Conservation (phyloP, 2,797 vertebrate genomes). For the Lacerta bilineata region DNA sequence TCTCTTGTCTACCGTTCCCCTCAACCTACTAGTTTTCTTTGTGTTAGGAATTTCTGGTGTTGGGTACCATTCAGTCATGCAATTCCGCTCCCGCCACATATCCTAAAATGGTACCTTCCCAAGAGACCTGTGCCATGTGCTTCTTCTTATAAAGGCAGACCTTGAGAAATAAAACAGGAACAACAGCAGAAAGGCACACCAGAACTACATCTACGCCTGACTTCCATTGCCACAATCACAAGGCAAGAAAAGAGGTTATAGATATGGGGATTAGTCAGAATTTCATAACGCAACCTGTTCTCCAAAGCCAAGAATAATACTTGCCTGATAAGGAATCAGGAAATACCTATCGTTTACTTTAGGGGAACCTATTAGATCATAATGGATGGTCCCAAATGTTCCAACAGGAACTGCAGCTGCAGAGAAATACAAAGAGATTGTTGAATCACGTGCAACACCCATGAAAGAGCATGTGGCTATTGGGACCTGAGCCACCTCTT, state of each 20-base stretch:
- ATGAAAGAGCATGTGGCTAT: neutral
- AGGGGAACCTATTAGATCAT: conserved; percentile 17
- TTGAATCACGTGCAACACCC: neutral
- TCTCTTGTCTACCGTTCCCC: no score
- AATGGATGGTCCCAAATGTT: conserved; percentile 17
- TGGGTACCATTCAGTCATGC: no score
- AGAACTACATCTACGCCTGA: neutral
- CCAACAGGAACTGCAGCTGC: neutral
- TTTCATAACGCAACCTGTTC: conserved; percentile 5
- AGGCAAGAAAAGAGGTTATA: neutral
- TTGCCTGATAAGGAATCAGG: conserved; percentile 21
- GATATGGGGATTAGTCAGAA: conserved; percentile 4
- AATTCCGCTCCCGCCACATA: neutral
- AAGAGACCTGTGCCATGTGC: neutral
- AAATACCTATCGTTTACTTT: conserved; percentile 18
- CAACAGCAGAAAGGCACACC: neutral
- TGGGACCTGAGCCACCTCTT: neutral
- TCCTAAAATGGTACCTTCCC: neutral
- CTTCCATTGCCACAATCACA: neutral
- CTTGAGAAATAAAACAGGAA: neutral
- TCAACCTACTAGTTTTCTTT: neutral
- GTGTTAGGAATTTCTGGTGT: neutral
- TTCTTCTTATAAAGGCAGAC: neutral
- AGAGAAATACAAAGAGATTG: neutral
- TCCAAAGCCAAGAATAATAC: conserved; percentile 19